Evolutionary conservation across 2,888 invertebrate species (phyloP), one percentile per base, ranked within the genome.

Genomic region (Phortica magna): DNA sequence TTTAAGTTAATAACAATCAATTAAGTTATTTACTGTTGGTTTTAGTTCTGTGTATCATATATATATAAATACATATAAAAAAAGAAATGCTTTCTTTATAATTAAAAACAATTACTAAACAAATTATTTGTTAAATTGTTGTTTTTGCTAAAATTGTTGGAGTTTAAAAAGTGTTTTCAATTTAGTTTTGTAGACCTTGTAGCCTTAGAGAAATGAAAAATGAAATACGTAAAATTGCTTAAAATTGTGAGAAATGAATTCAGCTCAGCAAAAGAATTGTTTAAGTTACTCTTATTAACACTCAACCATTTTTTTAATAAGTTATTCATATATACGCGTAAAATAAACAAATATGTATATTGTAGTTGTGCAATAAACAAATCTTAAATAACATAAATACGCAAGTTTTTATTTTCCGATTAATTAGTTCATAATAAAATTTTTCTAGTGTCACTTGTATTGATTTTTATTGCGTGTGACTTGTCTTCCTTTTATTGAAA

Each of bases 331-430:
- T 73, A 71, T 76, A 73, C 57, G 77, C 70, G 76, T 77, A 75
- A 61, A 77, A 76, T 88, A 83, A 83, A 81, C 88, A 83, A 84
- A 82, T 82, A 82, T 88, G 85, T 88, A 89, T 87, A 90, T 89
- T 90, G 89, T 89, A 89, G 83, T 82, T 88, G 88, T 89, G 88
- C 90, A 89, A 89, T 88, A 89, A 89, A 88, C 88, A 88, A 83
- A 87, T 82, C 80, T 81, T 82, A 82, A 81, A 83, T 80, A 81
- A 81, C 77, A 79, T 76, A 82, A 84, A 22, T 31, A 48, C 48
- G 7, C 2, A 2, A 31, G 31, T 31, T 2, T 31, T 31, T 31
- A 1, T 31, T 31, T 31, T n/a, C n/a, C n/a, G n/a, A n/a, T n/a
- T 31, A 31, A 31, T 31, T 31, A n/a, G n/a, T n/a, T n/a, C n/a